Evolutionary conservation across 2,113 vertebrate species (phyloP).

Genomic region (Dermatemys mawii): DNA sequence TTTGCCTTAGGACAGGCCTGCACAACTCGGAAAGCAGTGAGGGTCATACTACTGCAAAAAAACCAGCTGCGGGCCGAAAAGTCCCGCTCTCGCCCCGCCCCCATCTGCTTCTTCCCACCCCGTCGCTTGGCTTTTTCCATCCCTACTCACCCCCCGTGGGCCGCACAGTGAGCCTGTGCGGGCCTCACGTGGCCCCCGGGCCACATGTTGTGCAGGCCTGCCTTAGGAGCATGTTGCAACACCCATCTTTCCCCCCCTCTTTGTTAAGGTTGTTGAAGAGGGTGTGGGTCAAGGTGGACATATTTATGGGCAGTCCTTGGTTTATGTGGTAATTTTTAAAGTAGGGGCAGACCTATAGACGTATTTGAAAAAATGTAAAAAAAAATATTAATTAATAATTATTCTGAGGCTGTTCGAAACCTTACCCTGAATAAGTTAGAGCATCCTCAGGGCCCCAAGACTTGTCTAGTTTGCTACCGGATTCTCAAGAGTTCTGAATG

Average conservation of each 20-base stretch:
- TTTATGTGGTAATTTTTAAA: neutral
- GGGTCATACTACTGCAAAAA: too few relatives aligned
- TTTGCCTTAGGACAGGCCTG: neutral
- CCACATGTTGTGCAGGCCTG: too few relatives aligned
- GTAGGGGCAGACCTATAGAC: neutral
- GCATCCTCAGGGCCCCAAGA: neutral
- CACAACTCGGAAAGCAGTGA: too few relatives aligned
- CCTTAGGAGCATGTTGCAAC: neutral
- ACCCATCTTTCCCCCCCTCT: neutral
- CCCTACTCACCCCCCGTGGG: too few relatives aligned
- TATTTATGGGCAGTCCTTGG: neutral
- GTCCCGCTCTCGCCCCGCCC: too few relatives aligned
- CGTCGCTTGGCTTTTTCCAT: too few relatives aligned
- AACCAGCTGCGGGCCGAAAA: too few relatives aligned
- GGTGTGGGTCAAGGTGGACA: neutral
- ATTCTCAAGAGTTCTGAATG: constrained; percentile 13
- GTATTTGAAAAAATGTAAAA: neutral
- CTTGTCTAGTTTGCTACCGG: neutral
- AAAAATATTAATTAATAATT: neutral
- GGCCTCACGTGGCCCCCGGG: too few relatives aligned
- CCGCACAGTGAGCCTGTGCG: too few relatives aligned
- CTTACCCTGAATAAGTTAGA: neutral
- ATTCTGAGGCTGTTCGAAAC: neutral
- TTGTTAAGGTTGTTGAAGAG: neutral
- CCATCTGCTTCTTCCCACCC: too few relatives aligned